These are phyloP conservation scores for Zonotrichia leucophrys DNA, from an alignment of 2,113 vertebrate genomes.

Conservation along the genomic window DNA sequence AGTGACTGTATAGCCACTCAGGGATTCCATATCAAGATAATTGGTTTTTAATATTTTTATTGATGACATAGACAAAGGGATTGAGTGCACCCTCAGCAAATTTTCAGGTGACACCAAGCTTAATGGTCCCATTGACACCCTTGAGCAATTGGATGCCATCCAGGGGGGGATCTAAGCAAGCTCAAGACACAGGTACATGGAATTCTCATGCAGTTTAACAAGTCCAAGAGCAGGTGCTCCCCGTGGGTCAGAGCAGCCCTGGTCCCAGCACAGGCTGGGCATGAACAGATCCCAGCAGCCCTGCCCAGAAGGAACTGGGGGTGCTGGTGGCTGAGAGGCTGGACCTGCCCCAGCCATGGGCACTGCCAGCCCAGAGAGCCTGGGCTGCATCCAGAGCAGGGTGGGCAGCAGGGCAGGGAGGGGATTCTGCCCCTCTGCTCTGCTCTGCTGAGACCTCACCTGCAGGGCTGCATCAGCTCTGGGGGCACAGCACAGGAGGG, in stretches of 20 bases:
- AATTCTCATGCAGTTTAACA: not conserved
- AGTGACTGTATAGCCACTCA: not conserved
- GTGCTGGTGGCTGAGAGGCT: not conserved
- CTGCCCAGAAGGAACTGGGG: not conserved
- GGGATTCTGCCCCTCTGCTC: not conserved
- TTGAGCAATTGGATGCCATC: not conserved
- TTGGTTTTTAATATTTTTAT: not conserved
- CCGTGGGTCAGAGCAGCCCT: accelerated
- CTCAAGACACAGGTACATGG: not conserved
- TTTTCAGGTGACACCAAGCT: not conserved
- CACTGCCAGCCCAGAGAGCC: not conserved
- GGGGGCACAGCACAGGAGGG: not conserved
- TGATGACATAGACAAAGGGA: not conserved
- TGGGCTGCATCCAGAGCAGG: not conserved
- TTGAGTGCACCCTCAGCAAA: not conserved
- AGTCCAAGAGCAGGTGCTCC: accelerated
- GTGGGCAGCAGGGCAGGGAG: not conserved
- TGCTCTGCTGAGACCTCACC: not conserved
- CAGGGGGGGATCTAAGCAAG: not conserved
- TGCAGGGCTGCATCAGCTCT: not conserved
- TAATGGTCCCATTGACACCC: not conserved
- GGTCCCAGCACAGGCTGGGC: accelerated
- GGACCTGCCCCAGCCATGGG: not conserved
- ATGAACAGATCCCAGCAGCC: not conserved
- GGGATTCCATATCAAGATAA: no score